These are phyloP conservation scores for Ashinkailepas kermadecensis DNA, from an alignment of 2,888 invertebrate species.

Conservation along the genomic window DNA sequence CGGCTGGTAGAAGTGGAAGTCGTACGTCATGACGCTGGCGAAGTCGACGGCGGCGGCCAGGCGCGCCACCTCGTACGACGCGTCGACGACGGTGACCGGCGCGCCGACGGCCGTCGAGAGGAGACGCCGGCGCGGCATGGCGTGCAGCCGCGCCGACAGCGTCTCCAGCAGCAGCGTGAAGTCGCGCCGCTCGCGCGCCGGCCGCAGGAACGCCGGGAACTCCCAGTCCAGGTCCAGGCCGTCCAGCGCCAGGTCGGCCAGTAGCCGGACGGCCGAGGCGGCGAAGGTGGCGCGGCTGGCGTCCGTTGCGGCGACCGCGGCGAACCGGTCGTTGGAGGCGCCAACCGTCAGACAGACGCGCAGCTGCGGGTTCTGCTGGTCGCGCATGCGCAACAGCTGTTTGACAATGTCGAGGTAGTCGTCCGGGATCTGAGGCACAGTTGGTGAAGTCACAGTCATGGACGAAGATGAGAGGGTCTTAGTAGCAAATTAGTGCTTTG, in stretches of 20 bases:
- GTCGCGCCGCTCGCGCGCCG: background rate
- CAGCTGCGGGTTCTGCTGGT: background rate
- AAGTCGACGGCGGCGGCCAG: conserved; percentile 39
- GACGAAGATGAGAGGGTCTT: too few relatives aligned
- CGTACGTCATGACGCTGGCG: conserved; percentile 42
- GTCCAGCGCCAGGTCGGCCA: background rate
- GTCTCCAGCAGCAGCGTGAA: conserved; percentile 7
- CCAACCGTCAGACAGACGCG: background rate
- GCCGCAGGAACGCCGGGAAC: conserved; percentile 35
- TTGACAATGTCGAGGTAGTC: background rate
- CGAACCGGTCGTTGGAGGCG: background rate
- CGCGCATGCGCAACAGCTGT: background rate
- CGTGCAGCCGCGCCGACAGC: background rate
- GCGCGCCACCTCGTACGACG: conserved; percentile 39
- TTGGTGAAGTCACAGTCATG: too few relatives aligned
- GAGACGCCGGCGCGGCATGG: conserved; percentile 25
- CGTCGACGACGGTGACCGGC: conserved; percentile 38
- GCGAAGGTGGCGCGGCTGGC: background rate
- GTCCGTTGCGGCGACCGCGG: conserved; percentile 23
- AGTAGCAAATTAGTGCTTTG: too few relatives aligned
- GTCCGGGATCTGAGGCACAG: background rate
- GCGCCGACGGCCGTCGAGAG: conserved; percentile 38
- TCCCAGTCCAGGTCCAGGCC: conserved; percentile 35
- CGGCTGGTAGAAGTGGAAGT: conserved; percentile 39
- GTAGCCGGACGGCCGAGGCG: background rate